Evolutionary conservation across 1,140 invertebrate genomes (phyloP), one percentile per base, ranked within the genome.

Genomic region (Vanessa tameamea): DNA sequence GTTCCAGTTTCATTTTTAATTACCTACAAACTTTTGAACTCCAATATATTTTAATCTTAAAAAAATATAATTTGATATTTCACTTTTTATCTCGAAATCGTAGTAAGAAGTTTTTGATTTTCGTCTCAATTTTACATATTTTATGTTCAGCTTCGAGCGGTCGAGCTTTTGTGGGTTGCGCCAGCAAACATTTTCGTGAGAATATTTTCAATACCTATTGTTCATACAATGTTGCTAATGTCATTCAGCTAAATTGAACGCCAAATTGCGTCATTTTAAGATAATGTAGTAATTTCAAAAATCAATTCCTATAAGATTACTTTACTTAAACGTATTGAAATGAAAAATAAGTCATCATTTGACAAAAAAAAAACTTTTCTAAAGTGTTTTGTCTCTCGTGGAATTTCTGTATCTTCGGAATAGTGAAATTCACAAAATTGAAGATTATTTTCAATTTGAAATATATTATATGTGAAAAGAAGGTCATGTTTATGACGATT

Each of bases 1-100:
- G 67, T 74, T 74, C 66, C 51, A 65, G 61, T 74, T 74, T 57
- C 59, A 74, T 74, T 55, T 69, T 69, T 74, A 48, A 73, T 73
- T 53, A 69, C 57, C 59, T 59, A 43, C 16, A 31, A 48, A 74
- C 53, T 74, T 74, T 74, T 69, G 63, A 69, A 73, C 48, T 73
- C 16, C 57, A 68, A 43, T 73, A 43, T 66, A 73, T 68, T 73
- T 73, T 63, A 67, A 63, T 68, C 16, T 68, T 73, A 63, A 61
- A 65, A 47, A 48, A 55, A 64, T 12, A 20, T 37, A 31, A 5
- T 68, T 68, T 20, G 15, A 37, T 37, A 53, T 55, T 67, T 16
- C 20, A 55, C 11, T 26, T 11, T 14, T 26, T n/a, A 9, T 14
- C 48, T 14, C 13, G 13, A 31, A 31, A 31, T 31, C 26, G 26